Base-by-base conservation (phyloP, 2,888 invertebrate genomes). In the Oasisia sp. region DNA sequence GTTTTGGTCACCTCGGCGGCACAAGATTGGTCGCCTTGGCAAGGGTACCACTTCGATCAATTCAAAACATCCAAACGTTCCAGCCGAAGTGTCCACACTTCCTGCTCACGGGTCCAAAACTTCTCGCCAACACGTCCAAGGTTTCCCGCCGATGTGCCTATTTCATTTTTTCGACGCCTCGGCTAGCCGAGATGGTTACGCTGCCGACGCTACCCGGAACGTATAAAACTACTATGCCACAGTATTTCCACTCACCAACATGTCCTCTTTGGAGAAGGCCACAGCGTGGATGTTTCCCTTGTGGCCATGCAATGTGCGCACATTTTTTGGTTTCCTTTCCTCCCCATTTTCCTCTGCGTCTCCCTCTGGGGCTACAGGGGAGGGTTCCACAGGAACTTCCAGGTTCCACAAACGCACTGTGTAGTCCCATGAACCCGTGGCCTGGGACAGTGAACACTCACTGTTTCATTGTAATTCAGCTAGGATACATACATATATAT, bases 361-460 rank as follows among this genome's bases (percentile, higher is more conserved):
- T n/a, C 27, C 74, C 92, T 9, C n/a, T 7, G n/a, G n/a, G 74
- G 27, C 27, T 19, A 74, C 74, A 19, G 27, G 7, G 7, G 74
- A 19, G 74, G 19, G 45, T 1, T 91, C 90, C 9, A 91, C 91
- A 9, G 91, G n/a, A 44, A 93, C 93, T 14, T 94, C 91, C n/a
- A 95, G 92, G 5, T 93, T 94, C 96, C 96, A 96, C 14, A 96
- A 93, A 32, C 95, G 94, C 0, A 96, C 95, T 11, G 95, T 95
- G 92, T 95, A 95, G 92, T 96, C 96, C 96, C 96, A 96, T 0
- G 95, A 96, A 8, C 96, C 96, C 19, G 96, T 95, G 0, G 96
- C 96, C 96, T 96, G 92, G 74, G n/a, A 74, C 74, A n/a, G 14
- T 74, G 74, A 27, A 74, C 27, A 74, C 9, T 92, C 93, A 92